Conservation (phyloP, 1,140 invertebrate genomes). For the Leucophenga varia region DNA sequence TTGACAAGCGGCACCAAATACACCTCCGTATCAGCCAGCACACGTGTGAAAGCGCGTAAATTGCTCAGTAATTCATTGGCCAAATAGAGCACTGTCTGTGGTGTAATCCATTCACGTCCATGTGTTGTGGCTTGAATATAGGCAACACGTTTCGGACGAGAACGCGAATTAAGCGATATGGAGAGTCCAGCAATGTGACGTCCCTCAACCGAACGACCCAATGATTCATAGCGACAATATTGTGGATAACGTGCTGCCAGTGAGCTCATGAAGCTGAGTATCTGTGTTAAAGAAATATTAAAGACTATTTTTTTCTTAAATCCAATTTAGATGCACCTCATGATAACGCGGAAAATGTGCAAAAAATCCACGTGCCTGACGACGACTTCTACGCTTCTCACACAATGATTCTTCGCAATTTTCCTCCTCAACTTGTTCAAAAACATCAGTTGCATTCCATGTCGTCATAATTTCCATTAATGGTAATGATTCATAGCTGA, state of each 20-base stretch:
- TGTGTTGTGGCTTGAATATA: conserved; percentile 49
- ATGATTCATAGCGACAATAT: conserved; percentile 44
- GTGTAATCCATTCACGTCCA: conserved; percentile 69
- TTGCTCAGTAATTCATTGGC: conserved; percentile 60
- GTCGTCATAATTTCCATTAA: conserved; percentile 20
- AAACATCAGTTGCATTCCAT: background rate
- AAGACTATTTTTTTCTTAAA: background rate
- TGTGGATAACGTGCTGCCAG: conserved; percentile 43
- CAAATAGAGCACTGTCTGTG: conserved; percentile 65
- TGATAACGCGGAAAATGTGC: conserved; percentile 41
- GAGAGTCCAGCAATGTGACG: conserved; percentile 51
- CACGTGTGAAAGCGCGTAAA: conserved; percentile 52
- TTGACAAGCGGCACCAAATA: conserved; percentile 68
- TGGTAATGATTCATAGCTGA: conserved; percentile 5
- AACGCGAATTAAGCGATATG: conserved; percentile 44
- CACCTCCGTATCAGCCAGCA: conserved; percentile 60
- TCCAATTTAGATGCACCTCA: conserved; percentile 23
- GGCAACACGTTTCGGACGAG: conserved; percentile 38
- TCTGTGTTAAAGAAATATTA: conserved; percentile 6
- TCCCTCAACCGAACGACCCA: conserved; percentile 54
- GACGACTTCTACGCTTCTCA: conserved; percentile 20
- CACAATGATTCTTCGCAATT: background rate
- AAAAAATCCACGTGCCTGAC: conserved; percentile 48
- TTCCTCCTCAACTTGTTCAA: background rate
- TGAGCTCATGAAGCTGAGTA: conserved; percentile 46